A percentile compares a stretch with the other conserved stretches of the same genome.
phyloP scores from a whole-genome alignment of 92 coral and sea anemone genomes.

The Siderastrea radians region DNA sequence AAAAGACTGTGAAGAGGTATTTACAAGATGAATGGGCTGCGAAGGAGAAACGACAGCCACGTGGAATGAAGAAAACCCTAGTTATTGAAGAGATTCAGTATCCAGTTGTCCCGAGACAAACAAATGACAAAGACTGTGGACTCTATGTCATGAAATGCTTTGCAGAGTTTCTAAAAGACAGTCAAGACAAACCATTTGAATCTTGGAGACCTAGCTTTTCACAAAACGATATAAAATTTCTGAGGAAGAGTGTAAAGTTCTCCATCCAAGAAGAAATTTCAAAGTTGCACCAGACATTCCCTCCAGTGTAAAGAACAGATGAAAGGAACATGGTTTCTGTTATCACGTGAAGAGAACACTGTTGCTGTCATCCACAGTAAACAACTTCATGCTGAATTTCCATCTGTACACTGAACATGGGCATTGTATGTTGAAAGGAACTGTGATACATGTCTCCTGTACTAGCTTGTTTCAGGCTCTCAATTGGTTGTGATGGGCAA shows the following conservation, averaged over 20 bases:
- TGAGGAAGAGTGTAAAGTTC: neutral
- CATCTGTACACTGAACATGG: no score
- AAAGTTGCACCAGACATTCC: no score
- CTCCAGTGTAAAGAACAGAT: no score
- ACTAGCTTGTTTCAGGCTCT: no score
- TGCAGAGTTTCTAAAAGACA: conserved; percentile 19
- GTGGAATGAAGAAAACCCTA: conserved; percentile 4
- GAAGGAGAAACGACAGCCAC: neutral
- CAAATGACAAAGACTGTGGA: conserved; percentile 29
- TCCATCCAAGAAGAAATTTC: conserved; percentile 8
- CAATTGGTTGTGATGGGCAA: no score
- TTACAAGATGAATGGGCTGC: conserved; percentile 18
- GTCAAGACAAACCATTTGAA: neutral
- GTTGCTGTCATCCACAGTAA: no score
- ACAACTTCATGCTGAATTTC: no score
- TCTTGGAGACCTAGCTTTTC: conserved; percentile 21
- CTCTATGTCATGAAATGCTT: conserved; percentile 8
- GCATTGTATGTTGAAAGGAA: no score
- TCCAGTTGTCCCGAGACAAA: conserved; percentile 6
- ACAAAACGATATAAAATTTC: neutral
- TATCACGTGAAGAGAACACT: no score
- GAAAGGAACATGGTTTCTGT: no score
- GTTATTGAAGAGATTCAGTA: conserved; percentile 3
- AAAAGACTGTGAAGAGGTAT: neutral
- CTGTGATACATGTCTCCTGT: no score